phyloP scores from a whole-genome alignment of 2,888 invertebrate species.

The Andrena minutula region DNA sequence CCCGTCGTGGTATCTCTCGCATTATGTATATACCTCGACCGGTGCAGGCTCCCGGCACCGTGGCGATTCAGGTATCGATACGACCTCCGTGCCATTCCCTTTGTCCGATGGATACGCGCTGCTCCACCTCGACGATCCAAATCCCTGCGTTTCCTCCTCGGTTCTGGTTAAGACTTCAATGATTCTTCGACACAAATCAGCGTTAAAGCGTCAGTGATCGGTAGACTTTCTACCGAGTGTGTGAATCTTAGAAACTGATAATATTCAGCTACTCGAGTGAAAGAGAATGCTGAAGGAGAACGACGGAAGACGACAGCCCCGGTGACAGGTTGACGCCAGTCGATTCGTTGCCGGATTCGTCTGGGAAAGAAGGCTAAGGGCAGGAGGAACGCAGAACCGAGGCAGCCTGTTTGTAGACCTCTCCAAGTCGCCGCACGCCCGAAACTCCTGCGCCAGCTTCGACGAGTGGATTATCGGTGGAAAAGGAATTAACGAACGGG shows the following conservation, averaged over 20 bases:
- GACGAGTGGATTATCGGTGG: conserved; percentile 72
- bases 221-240: no score
- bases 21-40: background rate
- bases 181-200: no score
- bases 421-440: conserved; percentile 65
- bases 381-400: conserved; percentile 9
- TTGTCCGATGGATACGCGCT: background rate
- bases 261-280: no score
- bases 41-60: background rate
- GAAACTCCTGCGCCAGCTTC: conserved; percentile 62
- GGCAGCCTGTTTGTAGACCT: conserved; percentile 69
- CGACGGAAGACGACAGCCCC: no score
- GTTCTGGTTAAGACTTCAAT: background rate
- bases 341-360: no score
- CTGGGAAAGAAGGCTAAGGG: no score
- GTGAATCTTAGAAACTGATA: no score
- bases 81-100: background rate
- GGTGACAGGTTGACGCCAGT: no score
- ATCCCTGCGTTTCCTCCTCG: background rate
- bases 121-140: background rate
- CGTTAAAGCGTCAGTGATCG: no score
- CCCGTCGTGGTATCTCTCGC: conserved; percentile 31
- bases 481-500: conserved; percentile 75
- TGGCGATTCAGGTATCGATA: conserved; percentile 26
- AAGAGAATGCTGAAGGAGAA: no score